Evolutionary conservation across 2,797 vertebrate species (phyloP).

Genomic region (Rhabdomys pumilio): DNA sequence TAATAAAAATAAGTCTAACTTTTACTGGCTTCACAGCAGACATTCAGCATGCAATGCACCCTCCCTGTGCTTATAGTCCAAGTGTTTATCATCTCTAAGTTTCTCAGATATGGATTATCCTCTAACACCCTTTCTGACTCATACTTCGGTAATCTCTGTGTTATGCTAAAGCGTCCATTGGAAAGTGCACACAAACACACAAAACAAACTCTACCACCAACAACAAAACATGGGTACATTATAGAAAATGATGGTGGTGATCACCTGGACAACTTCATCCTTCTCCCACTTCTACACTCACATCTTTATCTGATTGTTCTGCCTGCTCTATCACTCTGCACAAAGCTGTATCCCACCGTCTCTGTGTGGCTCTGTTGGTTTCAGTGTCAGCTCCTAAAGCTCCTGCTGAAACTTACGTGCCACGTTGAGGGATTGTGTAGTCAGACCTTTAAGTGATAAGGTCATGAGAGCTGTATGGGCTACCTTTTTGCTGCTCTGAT

Average conservation of each 20-base stretch:
- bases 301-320: not conserved
- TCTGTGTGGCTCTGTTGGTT: not conserved
- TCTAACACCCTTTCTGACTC: not conserved
- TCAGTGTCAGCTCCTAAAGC: no score
- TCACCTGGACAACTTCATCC: not conserved
- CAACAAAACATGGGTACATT: not conserved
- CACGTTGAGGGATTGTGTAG: not conserved
- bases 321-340: not conserved
- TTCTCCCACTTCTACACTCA: not conserved
- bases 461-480: no score
- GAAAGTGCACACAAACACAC: not conserved
- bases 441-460: no score
- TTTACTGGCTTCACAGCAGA: not conserved
- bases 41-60: fast-evolving
- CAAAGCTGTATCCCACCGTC: fast-evolving
- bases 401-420: not conserved
- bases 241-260: not conserved
- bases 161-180: not conserved
- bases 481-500: not conserved
- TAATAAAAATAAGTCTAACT: not conserved
- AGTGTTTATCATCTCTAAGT: not conserved
- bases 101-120: not conserved
- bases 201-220: not conserved
- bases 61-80: not conserved
- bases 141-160: not conserved